These are phyloP conservation scores for Watsonalla cultraria DNA, from an alignment of 2,888 invertebrate genomes.

Conservation along the genomic window DNA sequence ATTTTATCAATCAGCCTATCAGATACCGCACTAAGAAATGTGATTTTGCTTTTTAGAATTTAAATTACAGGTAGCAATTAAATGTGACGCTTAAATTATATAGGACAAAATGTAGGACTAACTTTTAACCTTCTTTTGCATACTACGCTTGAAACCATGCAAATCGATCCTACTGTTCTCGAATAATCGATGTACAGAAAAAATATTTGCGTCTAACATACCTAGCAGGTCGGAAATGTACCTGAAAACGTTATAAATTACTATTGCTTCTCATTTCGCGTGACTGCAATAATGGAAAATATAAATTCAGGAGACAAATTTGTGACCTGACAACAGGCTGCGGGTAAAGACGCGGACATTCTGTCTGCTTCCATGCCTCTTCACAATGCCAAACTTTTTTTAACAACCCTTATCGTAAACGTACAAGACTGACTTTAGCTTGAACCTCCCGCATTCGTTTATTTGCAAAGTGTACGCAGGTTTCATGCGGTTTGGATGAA, in stretches of 20 bases:
- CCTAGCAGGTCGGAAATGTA: constrained; percentile 9
- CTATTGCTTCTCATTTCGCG: constrained; percentile 42
- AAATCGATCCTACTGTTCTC: no score
- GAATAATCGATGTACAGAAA: no score
- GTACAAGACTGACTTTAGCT: constrained; percentile 26
- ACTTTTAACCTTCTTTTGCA: no score
- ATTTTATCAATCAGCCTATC: no score
- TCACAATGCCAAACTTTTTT: constrained; percentile 55
- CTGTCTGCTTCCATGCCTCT: constrained; percentile 54
- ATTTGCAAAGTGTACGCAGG: constrained; percentile 18
- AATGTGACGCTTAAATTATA: no score
- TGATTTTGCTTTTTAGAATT: no score
- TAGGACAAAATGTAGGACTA: no score
- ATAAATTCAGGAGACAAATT: constrained; percentile 71
- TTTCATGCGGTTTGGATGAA: constrained; percentile 6
- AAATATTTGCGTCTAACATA: no score
- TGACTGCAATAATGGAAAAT: constrained; percentile 59
- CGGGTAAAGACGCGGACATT: constrained; percentile 51
- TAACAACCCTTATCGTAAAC: constrained; percentile 16
- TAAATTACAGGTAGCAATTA: no score
- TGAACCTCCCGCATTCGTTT: constrained; percentile 10
- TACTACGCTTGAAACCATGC: no score
- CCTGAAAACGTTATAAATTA: constrained; percentile 35
- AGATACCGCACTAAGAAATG: no score
- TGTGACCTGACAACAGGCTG: constrained; percentile 49